Evolutionary conservation across 2,888 invertebrate species (phyloP).

Genomic region (Nineta flava): DNA sequence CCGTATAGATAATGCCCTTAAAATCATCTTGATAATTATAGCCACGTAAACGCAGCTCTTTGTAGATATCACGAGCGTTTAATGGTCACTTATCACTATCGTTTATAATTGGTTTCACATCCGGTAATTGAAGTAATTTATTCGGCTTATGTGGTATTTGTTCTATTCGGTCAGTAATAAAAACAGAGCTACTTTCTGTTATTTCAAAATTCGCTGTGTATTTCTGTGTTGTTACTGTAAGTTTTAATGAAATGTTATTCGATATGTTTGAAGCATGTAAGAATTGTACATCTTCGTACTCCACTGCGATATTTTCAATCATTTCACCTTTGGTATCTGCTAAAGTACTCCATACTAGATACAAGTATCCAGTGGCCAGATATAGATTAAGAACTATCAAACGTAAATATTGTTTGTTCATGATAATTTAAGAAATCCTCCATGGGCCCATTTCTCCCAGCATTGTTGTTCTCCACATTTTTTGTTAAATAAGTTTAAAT

Average conservation of each 20-base stretch:
- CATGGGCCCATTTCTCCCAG: no score
- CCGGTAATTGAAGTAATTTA: conserved; percentile 32
- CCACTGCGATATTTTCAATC: no score
- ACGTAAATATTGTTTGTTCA: background rate
- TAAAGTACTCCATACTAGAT: no score
- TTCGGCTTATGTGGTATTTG: conserved; percentile 38
- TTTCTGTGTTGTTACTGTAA: conserved; percentile 25
- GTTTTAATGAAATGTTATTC: conserved; percentile 20
- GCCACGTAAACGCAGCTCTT: conserved; percentile 52
- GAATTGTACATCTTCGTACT: no score
- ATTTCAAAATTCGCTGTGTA: conserved; percentile 28
- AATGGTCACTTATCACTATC: background rate
- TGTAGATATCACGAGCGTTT: conserved; percentile 39
- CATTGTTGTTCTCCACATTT: no score
- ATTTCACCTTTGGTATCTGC: no score
- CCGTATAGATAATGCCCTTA: no score
- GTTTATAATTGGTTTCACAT: conserved; percentile 11
- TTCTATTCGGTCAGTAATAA: conserved; percentile 53
- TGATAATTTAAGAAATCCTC: conserved; percentile 29
- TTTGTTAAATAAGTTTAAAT: no score
- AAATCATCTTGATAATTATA: conserved; percentile 40
- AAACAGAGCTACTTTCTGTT: conserved; percentile 48
- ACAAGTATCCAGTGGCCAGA: conserved; percentile 52
- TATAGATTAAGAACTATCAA: conserved; percentile 27
- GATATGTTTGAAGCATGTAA: conserved; percentile 38